phyloP scores from a whole-genome alignment of 2,113 vertebrate species.

The Eidolon helvum region DNA sequence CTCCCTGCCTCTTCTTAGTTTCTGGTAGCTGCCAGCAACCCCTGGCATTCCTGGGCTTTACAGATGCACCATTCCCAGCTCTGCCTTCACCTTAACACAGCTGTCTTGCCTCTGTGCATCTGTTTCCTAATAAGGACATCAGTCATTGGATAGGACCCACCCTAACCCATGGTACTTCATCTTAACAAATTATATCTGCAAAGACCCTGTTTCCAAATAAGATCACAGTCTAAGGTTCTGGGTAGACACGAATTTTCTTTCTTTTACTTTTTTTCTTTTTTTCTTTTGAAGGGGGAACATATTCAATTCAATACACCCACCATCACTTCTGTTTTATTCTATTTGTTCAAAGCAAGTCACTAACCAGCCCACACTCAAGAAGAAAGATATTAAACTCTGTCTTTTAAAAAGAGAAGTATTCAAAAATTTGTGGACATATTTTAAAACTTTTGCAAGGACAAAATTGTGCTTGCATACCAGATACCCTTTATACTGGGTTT shows the following conservation, averaged over 20 bases:
- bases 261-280: no score
- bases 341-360: neutral
- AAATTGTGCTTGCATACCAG: neutral
- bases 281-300: accelerated
- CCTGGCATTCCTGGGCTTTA: neutral
- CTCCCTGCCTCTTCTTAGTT: neutral
- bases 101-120: neutral
- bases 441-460: neutral
- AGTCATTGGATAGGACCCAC: neutral
- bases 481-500: neutral
- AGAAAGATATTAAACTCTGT: neutral
- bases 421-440: neutral
- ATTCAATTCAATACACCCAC: neutral
- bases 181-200: neutral
- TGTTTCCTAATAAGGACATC: neutral
- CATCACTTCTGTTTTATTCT: neutral
- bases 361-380: neutral
- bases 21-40: neutral
- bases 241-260: neutral
- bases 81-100: neutral
- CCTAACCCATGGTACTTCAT: neutral
- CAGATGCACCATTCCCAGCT: neutral
- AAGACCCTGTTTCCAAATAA: neutral
- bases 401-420: neutral
- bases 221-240: neutral